Evolutionary conservation across 2,888 invertebrate species (phyloP), one percentile per base, ranked within the genome.

Genomic region (Sesia bembeciformis): DNA sequence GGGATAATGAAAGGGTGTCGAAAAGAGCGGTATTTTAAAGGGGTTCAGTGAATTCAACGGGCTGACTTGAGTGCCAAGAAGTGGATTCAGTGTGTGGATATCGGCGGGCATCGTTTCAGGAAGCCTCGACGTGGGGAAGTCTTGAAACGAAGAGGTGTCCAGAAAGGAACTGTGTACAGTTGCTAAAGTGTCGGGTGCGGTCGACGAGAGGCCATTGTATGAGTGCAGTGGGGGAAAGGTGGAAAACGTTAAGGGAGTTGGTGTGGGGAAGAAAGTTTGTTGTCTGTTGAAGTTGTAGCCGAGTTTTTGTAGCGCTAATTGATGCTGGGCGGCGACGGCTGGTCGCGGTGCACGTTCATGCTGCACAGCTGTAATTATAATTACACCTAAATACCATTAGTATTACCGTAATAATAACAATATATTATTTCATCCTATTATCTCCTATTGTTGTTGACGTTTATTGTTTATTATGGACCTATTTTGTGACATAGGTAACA

Each of bases 301-400:
- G n/a, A 91, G 70, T 60, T 81, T 83, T 52, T 84, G 81, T 4
- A 88, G 65, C 88, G 82, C 91, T 88, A 69, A 81, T 73, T 65
- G 88, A 67, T 70, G 83, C 60, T 72, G 85, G 52, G 60, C 72
- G 57, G 62, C 66, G 8, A 68, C 67, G 1, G 80, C 70, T 2
- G 91, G 85, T 51, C 97, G 90, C 0, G 97, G 96, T 5, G 97
- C 96, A 60, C 97, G 89, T 81, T 97, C 97, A 78, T 97, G 96
- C 75, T 97, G 97, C 38, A 97, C 97, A 57, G 97, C 97, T 97
- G 91, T 53, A 88, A 82, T 55, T 57, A 56, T 46, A 7, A 53
- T n/a, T 41, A 54, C n/a, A 71, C n/a, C n/a, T n/a, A 68, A 41
- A 41, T n/a, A n/a, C n/a, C 23, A 23, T 23, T 23, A 23, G 23